Percentiles rank a stretch among this genome's conserved stretches.
These are phyloP conservation scores for Rhinophrynus dorsalis DNA, from an alignment of 2,797 vertebrate genomes.

Conservation along the genomic window DNA sequence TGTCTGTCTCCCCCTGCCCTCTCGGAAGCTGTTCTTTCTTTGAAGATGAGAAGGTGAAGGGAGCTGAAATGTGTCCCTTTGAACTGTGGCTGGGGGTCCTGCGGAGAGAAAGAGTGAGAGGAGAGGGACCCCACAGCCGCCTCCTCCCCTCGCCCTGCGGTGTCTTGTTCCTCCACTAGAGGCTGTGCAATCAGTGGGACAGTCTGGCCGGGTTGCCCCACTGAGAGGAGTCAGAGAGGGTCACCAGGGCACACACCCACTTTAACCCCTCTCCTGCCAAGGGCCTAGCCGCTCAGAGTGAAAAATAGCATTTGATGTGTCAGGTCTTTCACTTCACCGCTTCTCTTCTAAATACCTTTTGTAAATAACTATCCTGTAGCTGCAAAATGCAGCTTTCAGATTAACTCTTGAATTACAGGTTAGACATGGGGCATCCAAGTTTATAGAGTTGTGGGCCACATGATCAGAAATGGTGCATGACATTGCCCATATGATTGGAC, in stretches of 20 bases:
- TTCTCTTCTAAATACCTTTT: not conserved
- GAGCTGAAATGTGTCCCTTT: constrained; percentile 71
- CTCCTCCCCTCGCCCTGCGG: constrained; percentile 48
- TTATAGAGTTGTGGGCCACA: no score
- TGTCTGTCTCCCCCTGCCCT: constrained; percentile 46
- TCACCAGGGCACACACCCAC: constrained; percentile 32
- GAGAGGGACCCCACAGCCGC: constrained; percentile 51
- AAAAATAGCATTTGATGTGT: constrained; percentile 20
- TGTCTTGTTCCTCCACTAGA: constrained; percentile 66
- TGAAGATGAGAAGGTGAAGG: constrained; percentile 66
- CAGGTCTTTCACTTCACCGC: no score
- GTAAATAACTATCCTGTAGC: no score
- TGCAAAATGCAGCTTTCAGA: not conserved
- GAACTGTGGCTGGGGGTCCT: constrained; percentile 70
- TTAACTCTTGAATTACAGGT: not conserved
- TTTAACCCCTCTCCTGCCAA: constrained; percentile 1
- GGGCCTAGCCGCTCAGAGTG: not conserved
- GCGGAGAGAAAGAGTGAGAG: constrained; percentile 52
- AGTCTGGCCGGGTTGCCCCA: constrained; percentile 79
- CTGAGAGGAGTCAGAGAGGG: constrained; percentile 86
- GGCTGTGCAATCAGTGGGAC: constrained; percentile 78
- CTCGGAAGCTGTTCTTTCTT: constrained; percentile 63
- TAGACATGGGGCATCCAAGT: no score
- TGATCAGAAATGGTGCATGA: no score
- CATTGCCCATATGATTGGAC: no score